Evolutionary conservation across 2,797 vertebrate species (phyloP).

Genomic region (Mycteria americana): DNA sequence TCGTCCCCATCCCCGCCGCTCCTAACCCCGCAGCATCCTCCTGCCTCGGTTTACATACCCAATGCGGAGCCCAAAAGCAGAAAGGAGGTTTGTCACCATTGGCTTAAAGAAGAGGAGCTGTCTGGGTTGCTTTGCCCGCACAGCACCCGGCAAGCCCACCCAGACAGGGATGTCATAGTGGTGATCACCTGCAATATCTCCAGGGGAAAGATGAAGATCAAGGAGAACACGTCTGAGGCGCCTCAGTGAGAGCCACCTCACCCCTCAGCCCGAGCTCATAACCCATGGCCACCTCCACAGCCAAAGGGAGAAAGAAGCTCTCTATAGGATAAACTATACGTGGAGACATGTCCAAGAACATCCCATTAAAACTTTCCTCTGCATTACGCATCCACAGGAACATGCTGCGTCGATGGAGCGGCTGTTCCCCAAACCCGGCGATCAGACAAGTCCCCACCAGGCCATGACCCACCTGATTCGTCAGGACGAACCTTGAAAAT

Average conservation of each 20-base stretch:
- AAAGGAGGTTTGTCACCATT: too few relatives aligned
- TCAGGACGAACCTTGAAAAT: neutral
- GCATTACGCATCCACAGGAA: neutral
- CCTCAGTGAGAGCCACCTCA: neutral
- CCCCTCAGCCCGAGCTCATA: neutral
- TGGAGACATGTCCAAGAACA: neutral
- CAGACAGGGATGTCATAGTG: neutral
- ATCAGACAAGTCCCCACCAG: neutral
- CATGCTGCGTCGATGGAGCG: fast-evolving
- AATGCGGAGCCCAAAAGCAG: neutral
- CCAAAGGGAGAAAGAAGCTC: neutral
- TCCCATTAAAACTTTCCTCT: neutral
- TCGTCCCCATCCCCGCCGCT: fast-evolving
- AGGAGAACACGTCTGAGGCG: neutral
- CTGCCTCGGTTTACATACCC: neutral
- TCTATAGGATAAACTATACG: neutral
- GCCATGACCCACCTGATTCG: neutral
- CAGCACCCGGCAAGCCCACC: neutral
- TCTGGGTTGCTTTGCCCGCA: neutral
- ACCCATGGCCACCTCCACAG: neutral
- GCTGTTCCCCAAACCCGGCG: neutral
- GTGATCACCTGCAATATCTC: neutral
- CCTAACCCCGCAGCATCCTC: neutral
- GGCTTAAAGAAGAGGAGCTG: neutral
- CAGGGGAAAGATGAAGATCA: neutral